Evolutionary conservation across 2,113 vertebrate species (phyloP), one percentile per base, ranked within the genome.

Genomic region (Leiothrix lutea): DNA sequence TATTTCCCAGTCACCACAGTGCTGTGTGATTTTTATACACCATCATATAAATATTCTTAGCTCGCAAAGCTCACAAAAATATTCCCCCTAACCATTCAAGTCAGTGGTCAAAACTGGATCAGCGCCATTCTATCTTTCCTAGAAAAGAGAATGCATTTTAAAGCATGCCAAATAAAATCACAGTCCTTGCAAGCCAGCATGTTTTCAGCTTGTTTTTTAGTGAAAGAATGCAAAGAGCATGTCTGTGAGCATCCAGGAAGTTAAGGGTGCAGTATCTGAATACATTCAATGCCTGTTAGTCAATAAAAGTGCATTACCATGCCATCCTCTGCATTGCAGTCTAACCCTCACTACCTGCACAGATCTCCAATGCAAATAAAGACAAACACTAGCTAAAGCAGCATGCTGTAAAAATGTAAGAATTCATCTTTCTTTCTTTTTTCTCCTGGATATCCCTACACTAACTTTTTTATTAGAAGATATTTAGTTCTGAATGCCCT

Each of bases 281-380:
- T 29, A 17, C 1, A 2, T 58, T 90, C 72, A 64, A 77, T 78
- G 79, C 18, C 79, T 88, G 14, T 51, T 92, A 92, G 75, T 90
- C 90, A 92, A 92, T 86, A 93, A 67, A 87, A 92, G 56, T 79
- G 78, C 84, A 91, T 79, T 91, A 67, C 40, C 45, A 24, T 67
- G 60, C 67, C 60, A 78, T 83, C 79, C 79, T 90, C 95, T 2
- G 82, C 89, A 96, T 88, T 94, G 88, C 92, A 95, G 92, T 86
- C 75, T 71, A 91, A 90, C 60, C 67, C 44, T 45, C 64, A 20
- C 53, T 93, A 93, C 79, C 84, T 80, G 87, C 75, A 80, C 82
- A 74, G 60, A 92, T 91, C 71, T 94, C 79, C 72, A 88, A 51
- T 80, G 72, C 75, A 96, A 96, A 94, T 80, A 90, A 86, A 95